Evolutionary conservation across 2,888 invertebrate genomes (phyloP).

Genomic region (Oxytorus armatus): DNA sequence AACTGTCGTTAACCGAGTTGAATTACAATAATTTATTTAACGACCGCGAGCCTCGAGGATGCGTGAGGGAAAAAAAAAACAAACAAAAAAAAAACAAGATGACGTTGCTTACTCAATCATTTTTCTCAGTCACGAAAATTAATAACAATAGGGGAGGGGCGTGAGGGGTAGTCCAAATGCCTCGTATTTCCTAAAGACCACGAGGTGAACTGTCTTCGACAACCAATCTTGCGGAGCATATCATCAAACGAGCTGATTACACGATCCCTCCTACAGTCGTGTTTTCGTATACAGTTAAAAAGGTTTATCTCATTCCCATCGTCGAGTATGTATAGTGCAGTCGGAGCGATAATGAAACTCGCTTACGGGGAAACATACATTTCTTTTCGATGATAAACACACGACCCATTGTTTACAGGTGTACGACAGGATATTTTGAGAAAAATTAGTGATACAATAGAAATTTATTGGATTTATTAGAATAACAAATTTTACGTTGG

Average conservation of each 20-base stretch:
- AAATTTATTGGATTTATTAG: constrained; percentile 7
- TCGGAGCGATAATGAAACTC: constrained; percentile 63
- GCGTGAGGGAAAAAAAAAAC: background rate
- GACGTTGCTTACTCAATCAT: no score
- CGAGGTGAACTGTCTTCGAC: constrained; percentile 75
- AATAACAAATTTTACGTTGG: background rate
- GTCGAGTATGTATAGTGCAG: constrained; percentile 63
- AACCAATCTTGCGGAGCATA: constrained; percentile 73
- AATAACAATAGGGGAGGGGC: constrained; percentile 2
- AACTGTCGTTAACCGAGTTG: no score
- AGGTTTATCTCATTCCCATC: constrained; percentile 57
- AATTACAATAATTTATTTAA: background rate
- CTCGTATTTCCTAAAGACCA: constrained; percentile 67
- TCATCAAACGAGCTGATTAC: constrained; percentile 78
- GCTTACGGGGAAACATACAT: constrained; percentile 1
- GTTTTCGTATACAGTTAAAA: constrained; percentile 68
- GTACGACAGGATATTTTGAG: background rate
- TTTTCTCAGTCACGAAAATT: background rate
- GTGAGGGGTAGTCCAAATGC: constrained; percentile 17
- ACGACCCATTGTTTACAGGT: background rate
- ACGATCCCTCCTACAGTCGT: constrained; percentile 67
- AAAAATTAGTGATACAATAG: constrained; percentile 4
- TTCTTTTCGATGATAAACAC: background rate
- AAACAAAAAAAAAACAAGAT: background rate
- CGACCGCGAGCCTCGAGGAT: background rate